Base-by-base conservation (phyloP, 2,113 vertebrate species). In the Gambusia holbrooki region DNA sequence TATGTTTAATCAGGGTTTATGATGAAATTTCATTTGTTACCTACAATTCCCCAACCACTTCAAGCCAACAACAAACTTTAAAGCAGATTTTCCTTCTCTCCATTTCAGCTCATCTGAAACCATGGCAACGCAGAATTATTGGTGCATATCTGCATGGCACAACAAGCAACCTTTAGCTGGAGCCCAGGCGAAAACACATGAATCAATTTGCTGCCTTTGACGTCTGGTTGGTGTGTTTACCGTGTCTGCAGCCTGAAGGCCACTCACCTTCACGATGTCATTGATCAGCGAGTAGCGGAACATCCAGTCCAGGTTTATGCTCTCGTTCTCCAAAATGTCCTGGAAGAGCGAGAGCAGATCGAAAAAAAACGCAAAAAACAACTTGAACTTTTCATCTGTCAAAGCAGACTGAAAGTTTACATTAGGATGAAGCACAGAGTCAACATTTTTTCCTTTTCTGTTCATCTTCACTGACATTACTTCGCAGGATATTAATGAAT, bases 281-380 rank as follows among this genome's bases (percentile, higher is more conserved):
- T 98, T 99, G 94, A 99, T 99, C 88, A 99, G 96, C 0, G 98
- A 98, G 85, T 97, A 97, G 79, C 97, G 97, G 82, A 99, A 99
- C 96, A 99, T 98, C 98, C 98, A 99, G 93, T 99, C 98, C 94
- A 99, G 92, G 85, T 97, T 99, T 92, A 99, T 99, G 94, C 96
- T 99, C 89, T 99, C 98, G 0, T 99, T 99, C 93, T 99, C 98
- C 91, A 99, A 91, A 89, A 99, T 97, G 54, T 99, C 98, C 98
- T 99, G 87, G 4, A 60, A 88, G 67, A 76, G 28, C 13, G 73
- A 69, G 71, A 74, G 72, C 60, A 81, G 73, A 35, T 51, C 29
- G 33, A 73, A 35, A 73, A 67, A 2, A 2, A 15, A n/a, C n/a
- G 15, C 4, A 29, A 65, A 65, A 22, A 11, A 2, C 33, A 11